These are phyloP conservation scores for Cuniculus paca DNA, from an alignment of 2,797 vertebrate species.

Conservation along the genomic window DNA sequence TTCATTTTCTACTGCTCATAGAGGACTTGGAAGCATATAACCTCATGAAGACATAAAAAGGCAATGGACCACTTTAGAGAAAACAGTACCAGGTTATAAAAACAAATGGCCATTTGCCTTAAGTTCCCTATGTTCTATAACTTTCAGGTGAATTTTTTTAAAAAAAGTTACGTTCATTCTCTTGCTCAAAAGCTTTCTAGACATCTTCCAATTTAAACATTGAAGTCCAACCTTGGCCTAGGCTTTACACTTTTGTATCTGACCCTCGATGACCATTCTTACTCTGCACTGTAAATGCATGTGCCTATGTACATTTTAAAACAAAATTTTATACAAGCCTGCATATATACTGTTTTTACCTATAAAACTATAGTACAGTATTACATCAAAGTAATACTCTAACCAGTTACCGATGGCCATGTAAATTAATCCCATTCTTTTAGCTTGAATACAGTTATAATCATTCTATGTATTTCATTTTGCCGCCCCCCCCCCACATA, in stretches of 20 bases:
- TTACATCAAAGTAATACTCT: background rate
- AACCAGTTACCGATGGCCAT: background rate
- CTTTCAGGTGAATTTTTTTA: background rate
- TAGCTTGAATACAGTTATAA: background rate
- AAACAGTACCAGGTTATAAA: background rate
- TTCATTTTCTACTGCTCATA: background rate
- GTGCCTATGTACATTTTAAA: background rate
- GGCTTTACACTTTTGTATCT: background rate
- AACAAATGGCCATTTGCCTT: background rate
- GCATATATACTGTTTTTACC: background rate
- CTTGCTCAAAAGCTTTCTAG: background rate
- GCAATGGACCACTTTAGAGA: background rate
- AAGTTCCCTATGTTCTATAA: background rate
- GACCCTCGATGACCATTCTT: background rate
- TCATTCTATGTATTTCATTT: background rate
- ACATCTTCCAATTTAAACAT: background rate
- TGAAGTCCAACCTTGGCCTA: background rate
- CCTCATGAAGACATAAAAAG: background rate
- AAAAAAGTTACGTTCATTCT: background rate
- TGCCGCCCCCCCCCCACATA: background rate
- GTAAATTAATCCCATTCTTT: conserved; percentile 34
- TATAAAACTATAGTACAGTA: background rate
- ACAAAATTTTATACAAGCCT: background rate
- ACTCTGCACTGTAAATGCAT: background rate
- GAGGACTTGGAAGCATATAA: background rate